phyloP scores from a whole-genome alignment of 2,113 vertebrate genomes.

The Cyphotilapia sp. region DNA sequence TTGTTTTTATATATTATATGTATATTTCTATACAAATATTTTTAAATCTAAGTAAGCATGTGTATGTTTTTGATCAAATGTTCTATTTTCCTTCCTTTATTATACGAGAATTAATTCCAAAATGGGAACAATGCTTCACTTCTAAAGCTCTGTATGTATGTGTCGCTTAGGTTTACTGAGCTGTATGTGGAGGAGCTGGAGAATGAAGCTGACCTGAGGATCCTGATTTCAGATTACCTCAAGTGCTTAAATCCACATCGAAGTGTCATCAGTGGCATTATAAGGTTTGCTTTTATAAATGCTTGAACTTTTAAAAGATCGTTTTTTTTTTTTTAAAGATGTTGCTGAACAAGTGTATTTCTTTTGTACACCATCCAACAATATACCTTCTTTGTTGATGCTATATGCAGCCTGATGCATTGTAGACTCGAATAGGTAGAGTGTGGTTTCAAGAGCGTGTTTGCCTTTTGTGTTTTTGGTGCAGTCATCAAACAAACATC shows the following conservation, averaged over 20 bases:
- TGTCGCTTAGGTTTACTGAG: constrained; percentile 85
- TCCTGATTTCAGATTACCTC: constrained; percentile 89
- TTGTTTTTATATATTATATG: neutral
- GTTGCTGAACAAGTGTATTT: neutral
- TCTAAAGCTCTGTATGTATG: neutral
- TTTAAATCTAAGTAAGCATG: neutral
- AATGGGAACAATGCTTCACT: neutral
- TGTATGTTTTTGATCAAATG: neutral
- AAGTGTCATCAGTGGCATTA: constrained; percentile 83
- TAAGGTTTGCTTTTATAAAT: constrained; percentile 73
- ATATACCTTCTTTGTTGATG: neutral
- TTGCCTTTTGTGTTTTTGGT: neutral
- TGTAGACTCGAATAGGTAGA: neutral
- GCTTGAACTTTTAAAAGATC: neutral
- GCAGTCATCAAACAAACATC: neutral
- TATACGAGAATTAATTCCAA: neutral
- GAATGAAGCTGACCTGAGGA: constrained; percentile 82
- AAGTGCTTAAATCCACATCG: constrained; percentile 81
- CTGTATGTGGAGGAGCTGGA: constrained; percentile 93
- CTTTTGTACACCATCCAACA: neutral
- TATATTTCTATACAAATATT: neutral
- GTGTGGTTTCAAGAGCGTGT: neutral
- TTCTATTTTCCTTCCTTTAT: neutral
- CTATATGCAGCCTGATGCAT: neutral
- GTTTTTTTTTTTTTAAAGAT: neutral